phyloP scores from a whole-genome alignment of 2,113 vertebrate genomes.

The Entosphenus tridentatus region DNA sequence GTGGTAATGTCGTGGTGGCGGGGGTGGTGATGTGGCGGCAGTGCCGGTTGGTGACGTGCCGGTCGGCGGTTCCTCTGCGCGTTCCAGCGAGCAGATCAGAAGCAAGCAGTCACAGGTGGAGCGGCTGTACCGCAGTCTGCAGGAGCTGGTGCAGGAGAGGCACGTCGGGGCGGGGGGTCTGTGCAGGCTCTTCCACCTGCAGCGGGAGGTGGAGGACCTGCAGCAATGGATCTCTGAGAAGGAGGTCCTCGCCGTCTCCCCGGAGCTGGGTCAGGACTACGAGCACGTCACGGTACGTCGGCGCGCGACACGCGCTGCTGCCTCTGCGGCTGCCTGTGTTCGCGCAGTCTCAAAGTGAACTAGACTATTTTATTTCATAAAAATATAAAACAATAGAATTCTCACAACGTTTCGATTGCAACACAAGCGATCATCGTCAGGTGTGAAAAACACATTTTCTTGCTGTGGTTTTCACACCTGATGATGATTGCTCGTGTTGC shows the following conservation, averaged over 20 bases:
- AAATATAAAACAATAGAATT: no score
- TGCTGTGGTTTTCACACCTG: no score
- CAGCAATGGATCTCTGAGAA: constrained; percentile 86
- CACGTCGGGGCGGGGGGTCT: constrained; percentile 47
- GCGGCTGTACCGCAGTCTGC: constrained; percentile 53
- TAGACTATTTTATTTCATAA: no score
- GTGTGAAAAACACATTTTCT: no score
- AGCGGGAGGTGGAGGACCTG: constrained; percentile 64
- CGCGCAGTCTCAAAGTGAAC: no score
- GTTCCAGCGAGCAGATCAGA: constrained; percentile 37
- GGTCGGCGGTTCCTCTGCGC: not conserved
- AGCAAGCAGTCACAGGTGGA: constrained; percentile 65
- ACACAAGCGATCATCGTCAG: no score
- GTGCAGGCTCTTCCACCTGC: constrained; percentile 62
- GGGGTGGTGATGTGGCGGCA: no score
- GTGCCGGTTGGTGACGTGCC: no score
- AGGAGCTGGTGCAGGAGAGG: constrained; percentile 60
- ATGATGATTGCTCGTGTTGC: no score
- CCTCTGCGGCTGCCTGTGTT: no score
- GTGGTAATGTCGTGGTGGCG: no score
- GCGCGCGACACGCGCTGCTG: not conserved
- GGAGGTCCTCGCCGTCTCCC: constrained; percentile 72
- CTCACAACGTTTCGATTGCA: no score
- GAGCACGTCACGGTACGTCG: constrained; percentile 62
- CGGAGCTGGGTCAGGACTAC: constrained; percentile 83